Conservation (phyloP, 2,797 vertebrate genomes). For the Salmo trutta region DNA sequence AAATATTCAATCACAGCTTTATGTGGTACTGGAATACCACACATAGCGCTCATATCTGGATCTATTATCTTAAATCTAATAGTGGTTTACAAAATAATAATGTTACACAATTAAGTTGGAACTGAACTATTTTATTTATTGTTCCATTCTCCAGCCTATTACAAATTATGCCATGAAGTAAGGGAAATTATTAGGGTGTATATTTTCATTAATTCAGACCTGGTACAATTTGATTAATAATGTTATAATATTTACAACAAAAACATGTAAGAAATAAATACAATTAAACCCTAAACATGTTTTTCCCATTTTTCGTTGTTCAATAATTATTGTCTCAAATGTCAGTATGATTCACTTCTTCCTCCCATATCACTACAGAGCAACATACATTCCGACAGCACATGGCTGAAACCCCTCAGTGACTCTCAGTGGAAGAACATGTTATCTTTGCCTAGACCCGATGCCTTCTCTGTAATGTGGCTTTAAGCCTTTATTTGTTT, state of each 20-base stretch:
- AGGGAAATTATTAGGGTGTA: background rate
- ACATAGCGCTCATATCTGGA: constrained; percentile 3
- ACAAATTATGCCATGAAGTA: background rate
- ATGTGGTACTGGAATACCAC: constrained; percentile 1
- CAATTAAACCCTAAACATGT: background rate
- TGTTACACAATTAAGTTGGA: background rate
- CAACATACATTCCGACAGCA: constrained; percentile 37
- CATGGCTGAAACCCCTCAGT: constrained; percentile 36
- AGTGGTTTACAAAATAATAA: background rate
- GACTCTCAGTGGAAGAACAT: constrained; percentile 26
- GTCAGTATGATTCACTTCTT: background rate
- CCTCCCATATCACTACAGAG: constrained; percentile 18
- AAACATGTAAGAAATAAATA: background rate
- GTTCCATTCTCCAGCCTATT: background rate
- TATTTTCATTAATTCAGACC: background rate
- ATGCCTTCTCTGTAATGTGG: constrained; percentile 22
- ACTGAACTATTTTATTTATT: background rate
- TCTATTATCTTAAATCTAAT: constrained; percentile 9
- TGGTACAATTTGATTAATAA: background rate
- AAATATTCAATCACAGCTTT: constrained; percentile 18
- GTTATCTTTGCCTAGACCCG: constrained; percentile 19
- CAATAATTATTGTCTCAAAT: background rate
- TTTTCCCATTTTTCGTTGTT: background rate
- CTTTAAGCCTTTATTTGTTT: constrained; percentile 52
- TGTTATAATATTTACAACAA: background rate